phyloP scores from a whole-genome alignment of 2,888 invertebrate species.

The Hipparchia semele region DNA sequence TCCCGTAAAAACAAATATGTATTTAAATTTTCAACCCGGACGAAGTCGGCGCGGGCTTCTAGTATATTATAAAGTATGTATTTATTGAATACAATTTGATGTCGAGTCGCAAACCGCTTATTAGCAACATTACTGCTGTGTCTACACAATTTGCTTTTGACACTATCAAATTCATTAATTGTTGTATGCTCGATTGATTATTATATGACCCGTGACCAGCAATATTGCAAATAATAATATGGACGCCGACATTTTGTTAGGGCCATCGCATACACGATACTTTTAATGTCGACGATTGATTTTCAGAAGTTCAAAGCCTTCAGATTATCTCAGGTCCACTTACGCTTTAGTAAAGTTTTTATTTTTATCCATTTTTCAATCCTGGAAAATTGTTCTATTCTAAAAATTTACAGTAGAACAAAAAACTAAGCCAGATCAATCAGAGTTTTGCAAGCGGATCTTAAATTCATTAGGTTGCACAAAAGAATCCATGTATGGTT shows the following conservation, averaged over 20 bases:
- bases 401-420: too few relatives aligned
- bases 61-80: not conserved
- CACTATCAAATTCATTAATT: constrained; percentile 31
- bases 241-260: not conserved
- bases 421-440: too few relatives aligned
- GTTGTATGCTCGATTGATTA: constrained; percentile 30
- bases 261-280: not conserved
- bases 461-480: too few relatives aligned
- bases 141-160: constrained; percentile 30
- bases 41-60: too few relatives aligned
- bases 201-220: constrained; percentile 22
- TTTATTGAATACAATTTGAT: not conserved
- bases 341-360: too few relatives aligned
- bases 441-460: too few relatives aligned
- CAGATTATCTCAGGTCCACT: too few relatives aligned
- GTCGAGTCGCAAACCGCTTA: constrained; percentile 30
- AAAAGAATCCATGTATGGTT: too few relatives aligned
- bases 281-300: not conserved
- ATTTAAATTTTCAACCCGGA: too few relatives aligned
- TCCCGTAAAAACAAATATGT: too few relatives aligned
- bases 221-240: constrained; percentile 23
- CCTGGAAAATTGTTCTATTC: too few relatives aligned
- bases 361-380: too few relatives aligned
- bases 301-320: not conserved
- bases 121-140: constrained; percentile 27